Conservation (phyloP, 2,888 invertebrate species). For the Ashinkailepas kermadecensis region DNA sequence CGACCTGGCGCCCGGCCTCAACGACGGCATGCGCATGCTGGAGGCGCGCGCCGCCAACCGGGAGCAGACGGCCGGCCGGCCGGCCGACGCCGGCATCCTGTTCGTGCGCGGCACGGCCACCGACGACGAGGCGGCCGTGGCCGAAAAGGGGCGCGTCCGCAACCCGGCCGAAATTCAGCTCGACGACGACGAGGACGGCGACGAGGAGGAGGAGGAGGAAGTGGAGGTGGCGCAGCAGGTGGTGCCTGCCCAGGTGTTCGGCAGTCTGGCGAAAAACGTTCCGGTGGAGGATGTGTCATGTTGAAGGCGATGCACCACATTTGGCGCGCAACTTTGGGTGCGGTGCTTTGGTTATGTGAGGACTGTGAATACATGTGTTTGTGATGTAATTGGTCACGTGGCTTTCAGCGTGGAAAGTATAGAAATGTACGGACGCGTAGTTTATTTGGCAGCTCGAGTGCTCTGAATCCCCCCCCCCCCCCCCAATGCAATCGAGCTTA, state of each 20-base stretch:
- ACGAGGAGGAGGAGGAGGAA: slow-evolving; percentile 46
- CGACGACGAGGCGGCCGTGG: slow-evolving; percentile 54
- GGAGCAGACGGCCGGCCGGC: slow-evolving; percentile 33
- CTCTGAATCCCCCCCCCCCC: too few relatives aligned
- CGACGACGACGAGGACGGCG: slow-evolving; percentile 60
- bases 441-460: too few relatives aligned
- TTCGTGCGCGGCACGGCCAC: slow-evolving; percentile 65
- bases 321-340: too few relatives aligned
- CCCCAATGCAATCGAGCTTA: too few relatives aligned
- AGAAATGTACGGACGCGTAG: too few relatives aligned
- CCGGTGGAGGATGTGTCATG: too few relatives aligned
- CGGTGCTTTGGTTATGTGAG: too few relatives aligned
- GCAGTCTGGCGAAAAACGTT: slow-evolving; percentile 54
- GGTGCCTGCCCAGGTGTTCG: slow-evolving; percentile 87
- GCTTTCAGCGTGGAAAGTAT: too few relatives aligned
- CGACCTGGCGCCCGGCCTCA: slow-evolving; percentile 63
- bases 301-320: too few relatives aligned
- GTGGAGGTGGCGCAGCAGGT: slow-evolving; percentile 65
- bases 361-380: too few relatives aligned
- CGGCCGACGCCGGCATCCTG: slow-evolving; percentile 41
- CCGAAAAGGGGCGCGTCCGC: slow-evolving; percentile 54
- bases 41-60: slow-evolving; percentile 51
- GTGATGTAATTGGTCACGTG: too few relatives aligned
- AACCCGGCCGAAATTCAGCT: slow-evolving; percentile 86
- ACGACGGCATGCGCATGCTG: slow-evolving; percentile 80